phyloP scores from a whole-genome alignment of 2,113 vertebrate genomes.

The Bagarius yarrelli region DNA sequence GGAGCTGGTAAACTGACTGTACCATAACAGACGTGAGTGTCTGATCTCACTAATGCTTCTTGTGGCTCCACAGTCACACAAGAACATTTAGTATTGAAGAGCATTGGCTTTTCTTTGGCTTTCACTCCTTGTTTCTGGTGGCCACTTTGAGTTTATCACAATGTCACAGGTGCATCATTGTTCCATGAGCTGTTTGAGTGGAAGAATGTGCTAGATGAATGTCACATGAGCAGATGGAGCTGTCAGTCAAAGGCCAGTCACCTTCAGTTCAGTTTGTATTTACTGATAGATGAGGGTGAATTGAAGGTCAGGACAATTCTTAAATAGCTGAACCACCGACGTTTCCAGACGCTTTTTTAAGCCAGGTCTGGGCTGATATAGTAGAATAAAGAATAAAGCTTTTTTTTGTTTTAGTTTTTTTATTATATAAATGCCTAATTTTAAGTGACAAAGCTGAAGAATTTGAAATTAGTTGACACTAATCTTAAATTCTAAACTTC shows the following conservation, averaged over 20 bases:
- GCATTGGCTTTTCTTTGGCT: conserved; percentile 10
- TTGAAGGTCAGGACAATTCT: neutral
- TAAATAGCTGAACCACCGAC: neutral
- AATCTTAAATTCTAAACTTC: no score
- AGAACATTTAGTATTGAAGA: no score
- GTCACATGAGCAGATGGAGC: conserved; percentile 25
- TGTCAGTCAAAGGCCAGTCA: conserved; percentile 31
- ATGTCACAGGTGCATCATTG: conserved; percentile 10
- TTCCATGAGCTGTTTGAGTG: conserved; percentile 17
- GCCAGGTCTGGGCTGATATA: neutral
- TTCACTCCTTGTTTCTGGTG: neutral
- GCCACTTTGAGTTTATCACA: neutral
- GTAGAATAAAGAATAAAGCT: neutral
- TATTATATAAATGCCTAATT: no score
- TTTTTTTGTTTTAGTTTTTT: no score
- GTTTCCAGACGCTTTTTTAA: neutral
- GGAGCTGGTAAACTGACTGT: no score
- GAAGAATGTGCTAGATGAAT: conserved; percentile 26
- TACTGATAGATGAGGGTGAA: neutral
- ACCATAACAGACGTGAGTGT: no score
- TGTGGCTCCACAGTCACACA: no score
- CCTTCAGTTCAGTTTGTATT: conserved; percentile 21
- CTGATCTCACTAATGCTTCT: no score
- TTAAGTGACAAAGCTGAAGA: no score
- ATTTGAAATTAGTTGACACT: no score